A percentile compares a stretch with the other conserved stretches of the same genome.
These are phyloP conservation scores for Drosophila tripunctata DNA, from an alignment of 2,888 invertebrate genomes.

Conservation along the genomic window DNA sequence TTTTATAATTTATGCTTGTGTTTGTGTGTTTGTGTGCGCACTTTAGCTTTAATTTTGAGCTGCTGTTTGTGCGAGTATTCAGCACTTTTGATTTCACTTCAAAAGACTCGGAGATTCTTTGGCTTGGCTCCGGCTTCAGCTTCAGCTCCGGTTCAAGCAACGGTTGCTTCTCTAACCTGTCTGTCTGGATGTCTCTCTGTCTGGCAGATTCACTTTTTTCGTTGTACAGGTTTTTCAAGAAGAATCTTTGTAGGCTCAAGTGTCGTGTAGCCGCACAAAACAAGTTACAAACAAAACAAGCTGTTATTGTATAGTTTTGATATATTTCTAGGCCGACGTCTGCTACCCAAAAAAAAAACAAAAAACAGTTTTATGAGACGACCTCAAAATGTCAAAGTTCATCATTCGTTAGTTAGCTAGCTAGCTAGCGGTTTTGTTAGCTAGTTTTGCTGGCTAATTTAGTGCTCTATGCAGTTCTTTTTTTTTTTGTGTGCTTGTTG, in stretches of 20 bases:
- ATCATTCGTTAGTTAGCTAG: slow-evolving; percentile 16
- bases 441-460: slow-evolving; percentile 17
- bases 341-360: slow-evolving; percentile 23
- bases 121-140: slow-evolving; percentile 24
- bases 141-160: too few species aligned
- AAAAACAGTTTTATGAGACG: slow-evolving; percentile 29
- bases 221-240: slow-evolving; percentile 66
- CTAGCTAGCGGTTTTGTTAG: too few species aligned
- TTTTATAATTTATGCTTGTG: slow-evolving; percentile 17
- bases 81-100: slow-evolving; percentile 78
- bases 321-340: slow-evolving; percentile 63
- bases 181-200: slow-evolving; percentile 8
- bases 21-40: slow-evolving; percentile 26
- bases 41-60: slow-evolving; percentile 60
- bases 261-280: slow-evolving; percentile 59
- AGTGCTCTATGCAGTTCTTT: slow-evolving; percentile 19
- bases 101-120: slow-evolving; percentile 51
- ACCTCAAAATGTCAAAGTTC: slow-evolving; percentile 74
- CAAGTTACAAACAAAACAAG: slow-evolving; percentile 62
- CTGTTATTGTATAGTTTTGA: slow-evolving; percentile 30
- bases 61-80: slow-evolving; percentile 50
- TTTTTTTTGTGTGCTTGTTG: slow-evolving; percentile 16
- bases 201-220: slow-evolving; percentile 76
- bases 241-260: slow-evolving; percentile 76
- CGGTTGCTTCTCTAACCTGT: slow-evolving; percentile 5